Percentiles rank a stretch among this genome's conserved stretches.
Evolutionary conservation across 2,113 vertebrate species (phyloP).

Genomic region (Stomatorhinus ivindoensis): DNA sequence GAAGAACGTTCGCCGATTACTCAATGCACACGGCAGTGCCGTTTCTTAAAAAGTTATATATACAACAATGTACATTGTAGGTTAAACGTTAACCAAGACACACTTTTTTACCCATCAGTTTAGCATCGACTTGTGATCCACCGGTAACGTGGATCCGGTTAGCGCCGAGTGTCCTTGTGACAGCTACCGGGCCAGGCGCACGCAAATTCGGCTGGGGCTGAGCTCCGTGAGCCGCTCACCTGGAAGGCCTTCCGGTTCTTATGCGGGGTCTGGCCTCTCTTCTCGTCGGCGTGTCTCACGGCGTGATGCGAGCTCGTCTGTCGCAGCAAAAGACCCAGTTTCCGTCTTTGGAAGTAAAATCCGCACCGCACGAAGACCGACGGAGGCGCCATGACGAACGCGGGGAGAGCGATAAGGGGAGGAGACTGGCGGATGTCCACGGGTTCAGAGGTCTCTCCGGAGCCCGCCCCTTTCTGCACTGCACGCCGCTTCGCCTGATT

Average conservation of each 20-base stretch:
- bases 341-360: conserved; percentile 50
- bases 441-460: neutral
- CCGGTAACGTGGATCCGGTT: neutral
- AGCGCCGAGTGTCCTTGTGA: neutral
- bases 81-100: neutral
- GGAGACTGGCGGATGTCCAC: neutral
- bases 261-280: neutral
- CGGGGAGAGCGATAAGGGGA: neutral
- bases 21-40: neutral
- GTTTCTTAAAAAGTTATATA: neutral
- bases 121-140: neutral
- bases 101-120: neutral
- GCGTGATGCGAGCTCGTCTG: conserved; percentile 47
- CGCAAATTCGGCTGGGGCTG: neutral
- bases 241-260: conserved; percentile 29
- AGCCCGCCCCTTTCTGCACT: neutral
- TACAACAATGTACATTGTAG: neutral
- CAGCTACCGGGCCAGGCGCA: neutral
- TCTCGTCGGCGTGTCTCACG: conserved; percentile 35
- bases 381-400: conserved; percentile 61
- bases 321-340: conserved; percentile 47
- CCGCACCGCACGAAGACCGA: conserved; percentile 49
- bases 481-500: neutral
- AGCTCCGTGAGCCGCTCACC: conserved; percentile 31
- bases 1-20: neutral